Percentiles rank a stretch among this genome's conserved stretches.
Evolutionary conservation across 2,888 invertebrate genomes (phyloP).

Genomic region (Celastrina argiolus): DNA sequence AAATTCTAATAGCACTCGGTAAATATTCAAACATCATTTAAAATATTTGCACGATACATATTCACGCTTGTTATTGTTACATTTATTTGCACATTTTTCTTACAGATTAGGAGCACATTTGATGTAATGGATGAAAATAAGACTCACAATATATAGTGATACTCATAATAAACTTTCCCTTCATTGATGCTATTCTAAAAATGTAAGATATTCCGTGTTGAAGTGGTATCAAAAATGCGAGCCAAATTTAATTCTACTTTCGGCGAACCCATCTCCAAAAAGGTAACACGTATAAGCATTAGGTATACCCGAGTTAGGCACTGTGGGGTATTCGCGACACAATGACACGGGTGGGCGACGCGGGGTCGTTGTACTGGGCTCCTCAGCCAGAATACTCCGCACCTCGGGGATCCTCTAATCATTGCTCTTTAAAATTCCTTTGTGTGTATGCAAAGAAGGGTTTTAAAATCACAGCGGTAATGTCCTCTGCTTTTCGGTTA

Average conservation of each 20-base stretch:
- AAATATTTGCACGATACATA: slow-evolving; percentile 14
- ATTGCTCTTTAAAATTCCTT: slow-evolving; percentile 19
- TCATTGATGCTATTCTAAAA: background rate
- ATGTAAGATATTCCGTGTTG: background rate
- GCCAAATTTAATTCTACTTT: background rate
- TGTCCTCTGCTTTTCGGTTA: background rate
- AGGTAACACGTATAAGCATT: slow-evolving; percentile 39
- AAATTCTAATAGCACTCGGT: background rate
- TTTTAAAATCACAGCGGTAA: background rate
- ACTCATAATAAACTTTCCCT: too few relatives aligned
- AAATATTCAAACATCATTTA: slow-evolving; percentile 20
- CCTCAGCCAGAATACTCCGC: slow-evolving; percentile 49
- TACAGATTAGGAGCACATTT: too few relatives aligned
- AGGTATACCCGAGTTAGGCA: slow-evolving; percentile 45
- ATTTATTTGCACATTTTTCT: background rate
- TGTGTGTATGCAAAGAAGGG: slow-evolving; percentile 7
- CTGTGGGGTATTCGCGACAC: slow-evolving; percentile 55
- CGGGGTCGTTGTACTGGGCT: slow-evolving; percentile 70
- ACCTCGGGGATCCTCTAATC: slow-evolving; percentile 5
- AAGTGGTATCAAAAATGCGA: background rate
- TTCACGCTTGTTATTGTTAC: background rate
- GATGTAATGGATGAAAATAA: background rate
- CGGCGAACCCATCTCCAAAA: background rate
- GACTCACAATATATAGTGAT: background rate
- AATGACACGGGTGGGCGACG: slow-evolving; percentile 65